Conservation (phyloP, 2,888 invertebrate genomes). For the Lathronympha strigana region DNA sequence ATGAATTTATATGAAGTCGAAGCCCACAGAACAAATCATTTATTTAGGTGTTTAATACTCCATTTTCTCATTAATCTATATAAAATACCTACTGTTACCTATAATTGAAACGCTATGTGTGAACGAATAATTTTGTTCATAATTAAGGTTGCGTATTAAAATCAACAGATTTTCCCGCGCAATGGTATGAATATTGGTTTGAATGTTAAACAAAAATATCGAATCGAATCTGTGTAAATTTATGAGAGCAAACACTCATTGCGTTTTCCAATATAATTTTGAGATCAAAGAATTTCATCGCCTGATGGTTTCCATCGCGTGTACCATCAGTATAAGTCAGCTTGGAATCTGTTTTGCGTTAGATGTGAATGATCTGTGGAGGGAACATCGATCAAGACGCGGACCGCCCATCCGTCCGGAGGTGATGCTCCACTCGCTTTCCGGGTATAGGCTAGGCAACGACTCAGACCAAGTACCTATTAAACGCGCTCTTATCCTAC, state of each 20-base stretch:
- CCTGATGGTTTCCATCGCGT: conserved; percentile 62
- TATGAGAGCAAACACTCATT: conserved; percentile 33
- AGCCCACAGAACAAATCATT: no score
- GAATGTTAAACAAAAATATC: conserved; percentile 27
- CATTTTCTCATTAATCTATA: background rate
- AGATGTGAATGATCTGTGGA: conserved; percentile 60
- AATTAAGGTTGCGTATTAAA: conserved; percentile 7
- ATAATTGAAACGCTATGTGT: background rate
- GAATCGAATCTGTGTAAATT: conserved; percentile 30
- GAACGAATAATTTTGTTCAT: background rate
- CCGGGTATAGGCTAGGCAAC: background rate
- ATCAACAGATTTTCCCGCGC: conserved; percentile 12
- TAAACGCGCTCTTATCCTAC: background rate
- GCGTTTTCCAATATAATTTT: conserved; percentile 44
- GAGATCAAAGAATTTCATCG: conserved; percentile 66
- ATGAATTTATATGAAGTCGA: no score
- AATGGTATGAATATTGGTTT: conserved; percentile 19
- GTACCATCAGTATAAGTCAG: conserved; percentile 55
- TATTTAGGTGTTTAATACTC: no score
- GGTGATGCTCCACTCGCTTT: background rate
- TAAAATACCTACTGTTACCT: background rate
- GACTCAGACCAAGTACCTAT: background rate
- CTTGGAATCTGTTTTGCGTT: conserved; percentile 63
- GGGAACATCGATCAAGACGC: conserved; percentile 62
- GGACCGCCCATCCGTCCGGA: conserved; percentile 41